Evolutionary conservation across 37 sponge, comb jelly and placozoan species (phyloP).

Genomic region (Haliclona indistincta): DNA sequence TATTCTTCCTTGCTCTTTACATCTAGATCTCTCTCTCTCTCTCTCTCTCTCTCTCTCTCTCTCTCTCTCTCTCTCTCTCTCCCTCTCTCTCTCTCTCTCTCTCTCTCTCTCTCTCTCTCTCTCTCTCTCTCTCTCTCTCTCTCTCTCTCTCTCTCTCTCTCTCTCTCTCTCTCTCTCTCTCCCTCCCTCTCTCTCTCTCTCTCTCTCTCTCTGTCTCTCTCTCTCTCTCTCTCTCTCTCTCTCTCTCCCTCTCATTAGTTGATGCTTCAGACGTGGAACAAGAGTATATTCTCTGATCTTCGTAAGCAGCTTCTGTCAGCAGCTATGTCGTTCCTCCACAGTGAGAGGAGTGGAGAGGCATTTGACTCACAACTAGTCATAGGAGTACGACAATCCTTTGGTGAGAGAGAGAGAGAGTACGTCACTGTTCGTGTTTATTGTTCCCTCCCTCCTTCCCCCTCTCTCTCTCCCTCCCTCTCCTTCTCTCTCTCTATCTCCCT

Average conservation of each 20-base stretch:
- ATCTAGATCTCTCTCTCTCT: background rate
- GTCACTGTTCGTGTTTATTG: no score
- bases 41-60: background rate
- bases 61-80: background rate
- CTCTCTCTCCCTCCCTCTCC: no score
- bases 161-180: constrained; percentile 19
- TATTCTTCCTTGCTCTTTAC: background rate
- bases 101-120: background rate
- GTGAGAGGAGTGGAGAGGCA: constrained; percentile 84
- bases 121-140: background rate
- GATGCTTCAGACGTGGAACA: constrained; percentile 89
- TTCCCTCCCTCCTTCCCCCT: no score
- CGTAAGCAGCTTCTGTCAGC: constrained; percentile 63
- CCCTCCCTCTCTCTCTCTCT: constrained; percentile 7
- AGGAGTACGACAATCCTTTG: constrained; percentile 88
- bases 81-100: background rate
- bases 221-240: no score
- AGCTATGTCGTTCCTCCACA: constrained; percentile 76
- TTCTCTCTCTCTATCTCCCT: no score
- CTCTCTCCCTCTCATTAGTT: constrained; percentile 42
- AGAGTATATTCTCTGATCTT: constrained; percentile 67
- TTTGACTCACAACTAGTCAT: constrained; percentile 85
- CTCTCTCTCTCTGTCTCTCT: no score
- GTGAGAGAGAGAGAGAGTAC: constrained; percentile 58
- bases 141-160: constrained; percentile 15